Conservation (phyloP, 2,797 vertebrate species). For the Forpus xanthops region DNA sequence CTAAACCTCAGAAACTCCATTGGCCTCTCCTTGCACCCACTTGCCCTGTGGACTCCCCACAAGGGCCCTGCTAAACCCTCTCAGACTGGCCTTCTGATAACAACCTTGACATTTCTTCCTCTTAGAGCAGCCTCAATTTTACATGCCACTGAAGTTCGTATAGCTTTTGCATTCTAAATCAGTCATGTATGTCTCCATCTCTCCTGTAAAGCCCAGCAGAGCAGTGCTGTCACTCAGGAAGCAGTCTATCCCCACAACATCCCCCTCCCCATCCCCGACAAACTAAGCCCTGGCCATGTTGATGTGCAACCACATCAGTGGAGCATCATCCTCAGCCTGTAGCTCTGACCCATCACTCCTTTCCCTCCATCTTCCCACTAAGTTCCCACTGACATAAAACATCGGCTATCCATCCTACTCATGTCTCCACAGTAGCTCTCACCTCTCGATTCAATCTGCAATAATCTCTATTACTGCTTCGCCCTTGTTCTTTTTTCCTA, state of each 20-base stretch:
- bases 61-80: background rate
- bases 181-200: fast-evolving
- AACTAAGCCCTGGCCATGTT: fast-evolving
- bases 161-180: background rate
- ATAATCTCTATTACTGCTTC: background rate
- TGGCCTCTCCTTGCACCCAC: background rate
- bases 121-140: background rate
- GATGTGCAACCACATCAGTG: background rate
- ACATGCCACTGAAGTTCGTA: background rate
- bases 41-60: background rate
- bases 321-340: background rate
- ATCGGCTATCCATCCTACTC: background rate
- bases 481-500: background rate
- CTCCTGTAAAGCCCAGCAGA: background rate
- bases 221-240: background rate
- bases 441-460: background rate
- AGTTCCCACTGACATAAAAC: background rate
- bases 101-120: background rate
- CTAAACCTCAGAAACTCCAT: background rate
- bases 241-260: background rate
- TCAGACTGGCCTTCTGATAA: background rate
- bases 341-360: background rate
- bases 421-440: background rate
- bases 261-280: background rate
- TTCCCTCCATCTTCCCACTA: background rate